A percentile compares a stretch with the other conserved stretches of the same genome.
phyloP scores from a whole-genome alignment of 2,888 invertebrate genomes.

The Cerastis leucographa region DNA sequence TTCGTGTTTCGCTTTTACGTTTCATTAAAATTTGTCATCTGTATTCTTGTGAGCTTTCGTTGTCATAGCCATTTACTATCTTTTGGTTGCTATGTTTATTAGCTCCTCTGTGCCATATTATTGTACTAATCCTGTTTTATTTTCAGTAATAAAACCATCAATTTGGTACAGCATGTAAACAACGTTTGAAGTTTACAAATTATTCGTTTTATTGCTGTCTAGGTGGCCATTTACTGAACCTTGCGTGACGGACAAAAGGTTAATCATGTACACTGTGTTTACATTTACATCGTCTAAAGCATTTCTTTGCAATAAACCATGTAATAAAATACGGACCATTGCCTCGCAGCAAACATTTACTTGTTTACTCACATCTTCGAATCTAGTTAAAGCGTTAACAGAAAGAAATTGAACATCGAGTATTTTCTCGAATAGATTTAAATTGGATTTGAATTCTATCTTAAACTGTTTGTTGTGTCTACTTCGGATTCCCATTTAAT shows the following conservation, averaged over 20 bases:
- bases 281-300: slow-evolving; percentile 22
- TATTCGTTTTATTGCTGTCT: slow-evolving; percentile 48
- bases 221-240: slow-evolving; percentile 40
- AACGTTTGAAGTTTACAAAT: slow-evolving; percentile 41
- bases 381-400: slow-evolving; percentile 35
- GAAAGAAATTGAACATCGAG: slow-evolving; percentile 54
- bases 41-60: background rate
- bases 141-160: slow-evolving; percentile 23
- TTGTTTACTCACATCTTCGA: slow-evolving; percentile 46
- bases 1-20: slow-evolving; percentile 18
- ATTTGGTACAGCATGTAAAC: slow-evolving; percentile 26
- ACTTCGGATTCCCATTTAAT: slow-evolving; percentile 43
- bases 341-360: slow-evolving; percentile 25
- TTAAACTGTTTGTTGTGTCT: slow-evolving; percentile 52
- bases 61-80: background rate
- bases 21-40: slow-evolving; percentile 22
- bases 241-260: slow-evolving; percentile 44
- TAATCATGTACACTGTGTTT: slow-evolving; percentile 42
- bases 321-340: slow-evolving; percentile 23
- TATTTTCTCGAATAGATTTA: slow-evolving; percentile 47
- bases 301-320: slow-evolving; percentile 23
- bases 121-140: slow-evolving; percentile 26
- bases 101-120: slow-evolving; percentile 1
- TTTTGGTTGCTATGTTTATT: slow-evolving; percentile 1
- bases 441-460: slow-evolving; percentile 56